Conservation (phyloP, 2,797 vertebrate species). For the Staurois parvus region DNA sequence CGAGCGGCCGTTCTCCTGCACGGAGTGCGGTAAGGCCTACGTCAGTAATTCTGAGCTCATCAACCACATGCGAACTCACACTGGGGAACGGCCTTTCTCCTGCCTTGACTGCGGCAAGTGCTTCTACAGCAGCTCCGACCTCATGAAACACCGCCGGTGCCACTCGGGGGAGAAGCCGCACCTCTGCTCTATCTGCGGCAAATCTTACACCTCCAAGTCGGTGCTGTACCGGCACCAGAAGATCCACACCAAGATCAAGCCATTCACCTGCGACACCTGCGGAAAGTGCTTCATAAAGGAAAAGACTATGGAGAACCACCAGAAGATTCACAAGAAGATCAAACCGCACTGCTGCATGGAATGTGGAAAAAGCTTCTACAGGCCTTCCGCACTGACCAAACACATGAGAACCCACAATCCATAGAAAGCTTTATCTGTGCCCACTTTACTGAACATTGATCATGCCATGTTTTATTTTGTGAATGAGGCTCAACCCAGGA, state of each 20-base stretch:
- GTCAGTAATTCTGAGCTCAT: neutral
- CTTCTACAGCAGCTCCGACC: constrained; percentile 4
- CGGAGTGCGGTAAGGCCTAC: neutral
- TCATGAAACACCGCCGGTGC: neutral
- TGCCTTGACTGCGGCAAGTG: neutral
- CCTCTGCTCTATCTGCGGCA: neutral
- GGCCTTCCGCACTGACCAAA: neutral
- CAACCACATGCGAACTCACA: constrained; percentile 5
- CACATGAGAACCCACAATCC: neutral
- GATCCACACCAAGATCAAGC: neutral
- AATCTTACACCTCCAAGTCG: neutral
- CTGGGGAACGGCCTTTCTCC: neutral
- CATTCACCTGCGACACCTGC: neutral
- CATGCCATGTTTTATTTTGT: neutral
- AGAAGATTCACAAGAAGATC: neutral
- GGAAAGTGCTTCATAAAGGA: neutral
- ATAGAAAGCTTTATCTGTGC: neutral
- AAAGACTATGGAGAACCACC: neutral
- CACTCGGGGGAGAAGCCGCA: constrained; percentile 6
- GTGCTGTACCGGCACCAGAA: constrained; percentile 1
- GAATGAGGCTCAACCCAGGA: neutral
- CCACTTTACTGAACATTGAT: neutral
- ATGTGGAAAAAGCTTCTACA: neutral
- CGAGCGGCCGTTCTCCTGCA: neutral
- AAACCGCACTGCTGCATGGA: neutral